A percentile compares a stretch with the other conserved stretches of the same genome.
Conservation (phyloP, 2,113 vertebrate genomes). For the Xiphophorus couchianus region DNA sequence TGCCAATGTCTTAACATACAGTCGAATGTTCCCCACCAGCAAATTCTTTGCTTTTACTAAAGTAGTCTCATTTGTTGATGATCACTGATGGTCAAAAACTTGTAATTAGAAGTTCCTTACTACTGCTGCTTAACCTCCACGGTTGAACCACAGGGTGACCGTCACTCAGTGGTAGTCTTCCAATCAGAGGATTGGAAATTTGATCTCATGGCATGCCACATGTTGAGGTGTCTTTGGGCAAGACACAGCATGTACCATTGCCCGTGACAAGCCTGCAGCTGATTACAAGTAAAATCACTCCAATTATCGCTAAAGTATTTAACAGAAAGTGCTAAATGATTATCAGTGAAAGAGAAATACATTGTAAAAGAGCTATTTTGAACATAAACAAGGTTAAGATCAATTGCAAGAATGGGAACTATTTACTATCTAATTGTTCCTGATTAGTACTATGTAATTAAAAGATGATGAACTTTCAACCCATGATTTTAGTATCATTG, state of each 20-base stretch:
- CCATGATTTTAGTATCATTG: too few relatives aligned
- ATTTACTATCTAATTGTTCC: not conserved
- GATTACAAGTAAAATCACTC: not conserved
- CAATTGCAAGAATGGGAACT: not conserved
- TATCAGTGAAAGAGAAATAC: not conserved
- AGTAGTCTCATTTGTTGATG: not conserved
- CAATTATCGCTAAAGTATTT: not conserved
- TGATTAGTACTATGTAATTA: too few relatives aligned
- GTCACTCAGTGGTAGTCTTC: not conserved
- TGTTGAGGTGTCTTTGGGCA: not conserved
- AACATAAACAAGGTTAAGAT: not conserved
- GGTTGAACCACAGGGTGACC: not conserved
- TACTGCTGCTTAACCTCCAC: not conserved
- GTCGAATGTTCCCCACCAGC: not conserved
- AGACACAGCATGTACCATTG: not conserved
- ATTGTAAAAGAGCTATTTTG: not conserved
- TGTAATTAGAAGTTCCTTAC: not conserved
- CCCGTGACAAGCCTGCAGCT: too few relatives aligned
- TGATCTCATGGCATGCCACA: not conserved
- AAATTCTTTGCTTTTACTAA: not conserved
- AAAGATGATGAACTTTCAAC: too few relatives aligned
- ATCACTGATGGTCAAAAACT: not conserved
- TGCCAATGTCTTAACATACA: not conserved
- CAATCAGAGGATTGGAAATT: not conserved
- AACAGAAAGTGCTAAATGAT: not conserved